Evolutionary conservation across 2,888 invertebrate genomes (phyloP), one percentile per base, ranked within the genome.

Genomic region (Drosophila percnosoma): DNA sequence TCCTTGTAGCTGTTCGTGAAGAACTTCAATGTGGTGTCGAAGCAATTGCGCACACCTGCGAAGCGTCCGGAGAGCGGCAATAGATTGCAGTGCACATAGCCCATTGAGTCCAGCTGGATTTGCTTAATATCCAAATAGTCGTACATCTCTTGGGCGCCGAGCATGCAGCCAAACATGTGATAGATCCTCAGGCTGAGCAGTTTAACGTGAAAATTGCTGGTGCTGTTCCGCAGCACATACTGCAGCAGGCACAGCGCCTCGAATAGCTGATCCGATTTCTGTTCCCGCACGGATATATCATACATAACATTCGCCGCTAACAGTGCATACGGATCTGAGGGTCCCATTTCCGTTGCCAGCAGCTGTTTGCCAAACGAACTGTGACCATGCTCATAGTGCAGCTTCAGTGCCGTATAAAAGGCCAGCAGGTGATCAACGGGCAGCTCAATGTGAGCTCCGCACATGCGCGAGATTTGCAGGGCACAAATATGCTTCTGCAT

Each of bases 71-170:
- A 95, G 11, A 96, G 94, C 27, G 96, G 94, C 65, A 98, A 94
- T 61, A 97, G 95, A 76, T 96, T 96, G 78, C 96, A 95, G 93
- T 97, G 96, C 73, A 97, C 94, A 94, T 97, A 97, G 79, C 98
- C 98, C 92, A 99, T 94, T 0, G 98, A 97, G 92, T 98, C 98
- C 91, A 98, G 94, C 93, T 98, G 98, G 83, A 99, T 95, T 93
- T 99, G 98, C 93, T 99, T 99, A 68, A 98, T 95, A 91, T 99
- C 98, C 90, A 99, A 93, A 62, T 95, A 95, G 81, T 96, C 95
- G 93, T 96, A 97, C 87, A 96, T 94, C 59, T 94, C 94, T 86
- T 96, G 96, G 36, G 97, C 97, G 1, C 96, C 96, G 57, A 95
- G 92, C 31, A 95, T 95, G 80, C 96, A 96, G 73, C 98, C 98